Base-by-base conservation (phyloP, 2,797 vertebrate genomes). In the Scolopax bukidnonensis region DNA sequence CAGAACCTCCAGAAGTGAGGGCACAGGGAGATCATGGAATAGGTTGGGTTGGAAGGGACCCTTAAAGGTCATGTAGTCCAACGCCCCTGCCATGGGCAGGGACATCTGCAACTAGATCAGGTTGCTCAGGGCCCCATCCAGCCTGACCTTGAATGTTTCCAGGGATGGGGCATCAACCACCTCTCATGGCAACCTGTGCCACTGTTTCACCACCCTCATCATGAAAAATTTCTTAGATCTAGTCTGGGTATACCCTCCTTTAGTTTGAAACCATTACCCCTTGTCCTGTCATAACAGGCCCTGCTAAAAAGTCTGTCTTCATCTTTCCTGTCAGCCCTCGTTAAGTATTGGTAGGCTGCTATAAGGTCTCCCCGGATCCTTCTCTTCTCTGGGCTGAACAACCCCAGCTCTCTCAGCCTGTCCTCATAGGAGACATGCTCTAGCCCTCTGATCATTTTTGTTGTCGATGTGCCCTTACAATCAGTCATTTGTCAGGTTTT, bases 1-100 rank as follows among this genome's bases (percentile, higher is more conserved):
- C 40, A 45, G 67, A 54, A 8, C 23, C 0, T 0, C n/a, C 33
- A 8, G 8, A 14, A 6, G 8, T 8, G 63, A 0, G 1, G 19
- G 32, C 32, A 30, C 4, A 0, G 16, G 16, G 48, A 57, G 14
- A 9, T 32, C 61, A 23, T 8, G 30, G 17, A 64, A 64, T 43
- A 14, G 30, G 8, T 45, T 64, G 41, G 19, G 14, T 32, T 64
- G 41, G 61, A 64, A 45, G 40, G 30, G 61, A 43, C 40, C 19
- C 32, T 23, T 32, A 43, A 64, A 43, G 61, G 30, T 23, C 30
- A n/a, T 16, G 40, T 43, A 64, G 40, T 64, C 28, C 28, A 64
- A 21, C 9, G 5, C 19, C 28, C 40, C 10, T 32, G 61, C 13
- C 6, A 21, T 30, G 38, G 18, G 38, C 60, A 43, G 19, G 19